Evolutionary conservation across 2,888 invertebrate genomes (phyloP), one percentile per base, ranked within the genome.

Genomic region (Pseudoips prasinana): DNA sequence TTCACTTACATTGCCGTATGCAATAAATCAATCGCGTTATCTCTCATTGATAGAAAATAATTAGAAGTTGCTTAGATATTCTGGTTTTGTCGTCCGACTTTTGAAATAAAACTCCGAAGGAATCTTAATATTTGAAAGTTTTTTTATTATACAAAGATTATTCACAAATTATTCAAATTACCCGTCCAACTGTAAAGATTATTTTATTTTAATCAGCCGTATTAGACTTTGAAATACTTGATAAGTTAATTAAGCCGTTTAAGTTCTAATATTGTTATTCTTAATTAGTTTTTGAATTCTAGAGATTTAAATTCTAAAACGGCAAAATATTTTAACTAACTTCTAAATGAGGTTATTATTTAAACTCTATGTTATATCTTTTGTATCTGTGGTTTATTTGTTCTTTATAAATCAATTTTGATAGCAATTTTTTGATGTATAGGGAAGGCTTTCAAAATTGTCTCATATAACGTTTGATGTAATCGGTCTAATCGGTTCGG

Each of bases 31-130:
- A 64, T 63, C 26, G 56, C 46, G 57, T 77, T 86, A 86, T 85
- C 86, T 73, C 28, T 52, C 9, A 39, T 46, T 56, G 73, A 75
- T 78, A 78, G 66, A 77, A 79, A 82, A 82, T 85, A 84, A 85
- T 86, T 84, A 84, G 78, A 79, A 74, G 65, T 73, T 66, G 53
- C 60, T 80, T 83, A 82, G 83, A 84, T 83, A 84, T 79, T 76
- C 70, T 41, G 57, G 68, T 71, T 66, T 64, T 59, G 63, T 66
- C 59, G 64, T 54, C 25, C 29, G 10, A 39, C 31, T 53, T 35
- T 44, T 27, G 3, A 45, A 44, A 58, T 54, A 46, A 44, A 39
- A 25, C 25, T 33, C 42, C 42, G 31, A 46, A 37, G 29, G 28
- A 31, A 35, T n/a, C 20, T 20, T n/a, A n/a, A 47, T 57, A 38